Evolutionary conservation across 2,888 invertebrate species (phyloP), one percentile per base, ranked within the genome.

Genomic region (Therioaphis trifolii): DNA sequence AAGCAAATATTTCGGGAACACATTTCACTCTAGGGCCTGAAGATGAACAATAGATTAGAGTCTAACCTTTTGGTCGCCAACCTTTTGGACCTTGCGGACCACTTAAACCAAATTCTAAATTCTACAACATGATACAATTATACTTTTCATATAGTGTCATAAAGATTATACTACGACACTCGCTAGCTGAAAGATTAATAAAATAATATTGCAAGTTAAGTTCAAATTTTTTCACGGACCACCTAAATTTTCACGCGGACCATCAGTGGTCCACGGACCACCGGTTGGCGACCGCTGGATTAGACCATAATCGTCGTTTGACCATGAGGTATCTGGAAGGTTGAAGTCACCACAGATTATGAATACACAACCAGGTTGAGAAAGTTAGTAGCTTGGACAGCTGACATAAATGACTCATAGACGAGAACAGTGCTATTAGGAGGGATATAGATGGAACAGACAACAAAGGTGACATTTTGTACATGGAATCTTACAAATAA

Each of bases 271-370:
- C n/a, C n/a, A n/a, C n/a, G n/a, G n/a, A n/a, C n/a, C n/a, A n/a
- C n/a, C n/a, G n/a, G n/a, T n/a, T n/a, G n/a, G n/a, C n/a, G n/a
- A n/a, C n/a, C n/a, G n/a, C n/a, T n/a, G n/a, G n/a, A n/a, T n/a
- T 4, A 71, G 27, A 14, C 71, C 71, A 71, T n/a, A 49, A 49
- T 71, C 27, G 9, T 49, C 49, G 1, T 49, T 71, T 7, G 46
- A 46, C 49, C 49, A 49, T 49, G 24, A 27, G 2, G 14, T 49
- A 49, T 24, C 49, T 3, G 46, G 24, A 2, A 71, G 18, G 14
- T 71, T 71, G 49, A 71, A 71, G 49, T 71, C 49, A 49, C 49
- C 49, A 29, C 27, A 71, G 7, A 71, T 49, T 18, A 71, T 49
- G 71, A 71, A 71, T 9, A 49, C 49, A 27, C 46, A 71, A 27